Base-by-base conservation (phyloP, 2,113 vertebrate genomes). In the Otis tarda region DNA sequence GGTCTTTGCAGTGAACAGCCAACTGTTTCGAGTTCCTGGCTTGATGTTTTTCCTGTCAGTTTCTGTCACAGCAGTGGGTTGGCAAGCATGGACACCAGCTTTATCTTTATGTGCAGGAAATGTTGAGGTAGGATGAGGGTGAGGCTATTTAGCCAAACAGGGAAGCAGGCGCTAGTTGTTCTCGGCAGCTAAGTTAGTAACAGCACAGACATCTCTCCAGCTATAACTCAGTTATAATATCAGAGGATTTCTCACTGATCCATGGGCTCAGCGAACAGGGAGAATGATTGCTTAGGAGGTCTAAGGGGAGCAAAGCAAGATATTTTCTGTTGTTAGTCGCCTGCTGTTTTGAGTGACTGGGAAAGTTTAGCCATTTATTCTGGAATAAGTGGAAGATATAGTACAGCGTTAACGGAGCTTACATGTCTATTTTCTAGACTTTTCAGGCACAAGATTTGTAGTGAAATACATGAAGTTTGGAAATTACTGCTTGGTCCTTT, bases 61-160 rank as follows among this genome's bases (percentile, higher is more conserved):
- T 89, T 91, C 56, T 91, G 64, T 91, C 77, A 64, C 43, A 89
- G 56, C 33, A 57, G 50, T 57, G 55, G 14, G 27, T 23, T 91
- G 85, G 70, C 77, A 94, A 67, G 49, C 27, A 59, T 1, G 56
- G 52, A 60, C 31, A 65, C 8, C 20, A 71, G 21, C 6, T 83
- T 94, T 93, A 82, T 92, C 55, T 76, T 92, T 55, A 50, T 52
- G 49, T 52, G 13, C 59, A 78, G 87, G 80, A 91, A 94, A 75
- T 49, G 30, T 41, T 92, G 83, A 94, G 60, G 71, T 59, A 89
- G 63, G 25, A 75, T 63, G 56, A 87, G 56, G 56, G 71, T n/a
- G 92, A 70, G 64, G 59, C 7, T 70, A 28, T 59, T 86, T 33
- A 31, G 71, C 11, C 45, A 75, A 89, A 55, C 4, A 70, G 18